Base-by-base conservation (phyloP, 2,113 vertebrate genomes). In the Thamnaconus septentrionalis region DNA sequence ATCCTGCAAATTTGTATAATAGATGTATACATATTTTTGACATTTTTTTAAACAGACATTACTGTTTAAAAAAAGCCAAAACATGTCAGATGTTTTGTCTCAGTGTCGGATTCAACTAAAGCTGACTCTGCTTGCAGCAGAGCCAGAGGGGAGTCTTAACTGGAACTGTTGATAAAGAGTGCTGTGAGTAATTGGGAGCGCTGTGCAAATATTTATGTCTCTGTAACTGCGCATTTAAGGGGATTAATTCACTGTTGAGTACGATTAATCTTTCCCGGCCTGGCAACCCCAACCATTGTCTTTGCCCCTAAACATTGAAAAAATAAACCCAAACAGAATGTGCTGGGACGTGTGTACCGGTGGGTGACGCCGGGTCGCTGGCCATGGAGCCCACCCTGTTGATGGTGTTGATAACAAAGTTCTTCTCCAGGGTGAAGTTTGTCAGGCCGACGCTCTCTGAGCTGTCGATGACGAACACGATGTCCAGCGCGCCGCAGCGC, bases 391-490 rank as follows among this genome's bases (percentile, higher is more conserved):
- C 97, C 73, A 99, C 81, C 53, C 93, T 91, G 91, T 94, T 98
- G 83, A 98, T 94, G 66, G 96, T 95, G 0, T 94, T 98, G 89
- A 99, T 92, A 39, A 99, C 96, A 59, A 99, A 99, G 83, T 98
- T 97, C 74, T 99, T 98, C 85, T 98, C 97, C 83, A 98, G 82
- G 39, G 96, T 96, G 80, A 98, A 99, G 86, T 99, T 99, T 74
- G 94, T 95, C 79, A 94, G 92, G 9, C 97, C 97, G 0, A 99
- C 96, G 54, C 97, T 98, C 84, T 99, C 97, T 0, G 97, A 99
- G 86, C 97, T 99, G 89, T 99, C 97, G 57, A 99, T 97, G 79
- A 99, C 92, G 9, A 99, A 99, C 51, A 99, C 94, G 54, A 99
- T 95, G 73, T 99, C 97, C 92, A 98, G 81, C 66, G 97, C 93